Conservation (phyloP, 2,113 vertebrate species). For the Lophochroa leadbeateri region DNA sequence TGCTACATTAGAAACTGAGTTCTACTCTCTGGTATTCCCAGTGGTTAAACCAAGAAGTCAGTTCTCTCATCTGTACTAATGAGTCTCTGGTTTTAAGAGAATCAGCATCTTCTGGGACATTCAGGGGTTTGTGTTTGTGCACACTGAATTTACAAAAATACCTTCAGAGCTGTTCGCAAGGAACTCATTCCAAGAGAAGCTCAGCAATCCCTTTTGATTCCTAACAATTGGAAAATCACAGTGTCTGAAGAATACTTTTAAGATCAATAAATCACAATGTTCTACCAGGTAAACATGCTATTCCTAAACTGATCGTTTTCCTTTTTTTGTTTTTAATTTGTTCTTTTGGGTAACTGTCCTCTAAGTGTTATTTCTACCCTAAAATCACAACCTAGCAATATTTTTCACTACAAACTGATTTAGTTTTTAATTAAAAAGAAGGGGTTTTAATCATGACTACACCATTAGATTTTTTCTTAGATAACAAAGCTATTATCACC, state of each 20-base stretch:
- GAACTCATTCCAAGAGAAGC: not conserved
- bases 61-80: slow-evolving; percentile 20
- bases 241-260: not conserved
- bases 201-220: not conserved
- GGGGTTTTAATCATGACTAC: not conserved
- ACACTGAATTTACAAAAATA: slow-evolving; percentile 1
- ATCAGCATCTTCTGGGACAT: slow-evolving; percentile 47
- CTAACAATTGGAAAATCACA: not conserved
- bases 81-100: slow-evolving; percentile 17
- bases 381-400: slow-evolving; percentile 6
- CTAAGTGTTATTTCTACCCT: not conserved
- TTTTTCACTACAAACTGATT: slow-evolving; percentile 27
- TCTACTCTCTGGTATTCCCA: slow-evolving; percentile 21
- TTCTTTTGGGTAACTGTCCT: not conserved
- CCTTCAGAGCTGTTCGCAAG: not conserved
- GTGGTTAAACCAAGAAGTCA: slow-evolving; percentile 18
- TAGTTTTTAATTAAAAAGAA: slow-evolving; percentile 45
- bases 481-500: not conserved
- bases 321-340: not conserved
- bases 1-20: slow-evolving; percentile 4
- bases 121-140: not conserved
- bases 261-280: slow-evolving; percentile 9
- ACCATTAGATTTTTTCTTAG: not conserved
- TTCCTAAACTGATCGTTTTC: not conserved
- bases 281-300: not conserved